phyloP scores from a whole-genome alignment of 1,140 invertebrate genomes.

The Trichogramma pretiosum region DNA sequence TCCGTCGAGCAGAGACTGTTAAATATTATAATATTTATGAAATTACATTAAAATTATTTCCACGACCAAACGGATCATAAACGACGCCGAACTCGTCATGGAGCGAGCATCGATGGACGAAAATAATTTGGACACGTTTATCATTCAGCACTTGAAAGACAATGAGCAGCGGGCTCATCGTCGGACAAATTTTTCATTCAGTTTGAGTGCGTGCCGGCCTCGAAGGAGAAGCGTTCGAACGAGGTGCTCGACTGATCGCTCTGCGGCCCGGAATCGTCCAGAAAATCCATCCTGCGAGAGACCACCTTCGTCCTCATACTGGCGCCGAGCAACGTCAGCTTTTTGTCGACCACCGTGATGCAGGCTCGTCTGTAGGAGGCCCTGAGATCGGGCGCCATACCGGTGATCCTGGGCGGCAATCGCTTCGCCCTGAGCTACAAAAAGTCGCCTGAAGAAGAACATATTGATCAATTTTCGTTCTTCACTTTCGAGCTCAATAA shows the following conservation, averaged over 20 bases:
- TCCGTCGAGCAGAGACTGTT: too few relatives aligned
- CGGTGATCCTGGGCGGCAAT: conserved; percentile 78
- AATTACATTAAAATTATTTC: conserved; percentile 24
- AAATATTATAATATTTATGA: too few relatives aligned
- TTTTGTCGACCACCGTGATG: conserved; percentile 65
- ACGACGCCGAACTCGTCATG: conserved; percentile 38
- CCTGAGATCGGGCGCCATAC: conserved; percentile 80
- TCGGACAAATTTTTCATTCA: conserved; percentile 70
- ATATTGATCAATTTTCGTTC: too few relatives aligned
- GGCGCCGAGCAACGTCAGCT: conserved; percentile 58
- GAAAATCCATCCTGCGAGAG: conserved; percentile 63
- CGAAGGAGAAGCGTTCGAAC: conserved; percentile 53
- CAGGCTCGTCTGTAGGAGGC: conserved; percentile 79
- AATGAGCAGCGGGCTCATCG: conserved; percentile 56
- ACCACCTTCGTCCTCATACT: conserved; percentile 86
- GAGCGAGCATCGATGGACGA: conserved; percentile 36
- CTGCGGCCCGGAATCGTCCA: conserved; percentile 68
- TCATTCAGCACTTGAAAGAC: conserved; percentile 59
- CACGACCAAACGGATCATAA: conserved; percentile 28
- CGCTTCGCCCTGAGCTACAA: conserved; percentile 71
- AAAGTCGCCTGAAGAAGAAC: conserved; percentile 83
- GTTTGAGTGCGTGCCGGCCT: conserved; percentile 68
- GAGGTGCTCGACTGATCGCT: conserved; percentile 69
- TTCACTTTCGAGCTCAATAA: too few relatives aligned
- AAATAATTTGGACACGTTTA: conserved; percentile 53